Conservation (phyloP, 2,888 invertebrate species). For the Drosophila rubida region DNA sequence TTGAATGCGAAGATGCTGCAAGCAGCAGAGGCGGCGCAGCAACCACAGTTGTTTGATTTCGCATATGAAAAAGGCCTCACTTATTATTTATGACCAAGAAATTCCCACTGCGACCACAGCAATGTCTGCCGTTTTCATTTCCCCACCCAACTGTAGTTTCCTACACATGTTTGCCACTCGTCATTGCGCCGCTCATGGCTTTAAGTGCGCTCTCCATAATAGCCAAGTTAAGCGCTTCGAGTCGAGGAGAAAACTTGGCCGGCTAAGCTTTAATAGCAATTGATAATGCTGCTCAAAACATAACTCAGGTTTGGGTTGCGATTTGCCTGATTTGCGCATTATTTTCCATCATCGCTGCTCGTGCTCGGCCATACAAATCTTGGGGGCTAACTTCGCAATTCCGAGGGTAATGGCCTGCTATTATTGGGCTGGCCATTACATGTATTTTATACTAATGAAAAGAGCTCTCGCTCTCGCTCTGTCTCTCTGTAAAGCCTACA, state of each 20-base stretch:
- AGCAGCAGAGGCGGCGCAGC: constrained; percentile 13
- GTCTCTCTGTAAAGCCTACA: constrained; percentile 44
- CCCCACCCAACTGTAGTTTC: background rate
- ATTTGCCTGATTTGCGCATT: constrained; percentile 32
- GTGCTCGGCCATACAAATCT: constrained; percentile 13
- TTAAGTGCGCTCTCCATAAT: too few relatives aligned
- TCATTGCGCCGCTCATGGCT: background rate
- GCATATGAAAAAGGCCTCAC: constrained; percentile 3
- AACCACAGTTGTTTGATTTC: too few relatives aligned
- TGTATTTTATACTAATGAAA: constrained; percentile 55
- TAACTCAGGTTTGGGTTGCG: constrained; percentile 17
- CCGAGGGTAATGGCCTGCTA: constrained; percentile 12
- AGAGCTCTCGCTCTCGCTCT: too few relatives aligned
- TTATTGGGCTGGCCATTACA: constrained; percentile 18
- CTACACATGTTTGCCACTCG: background rate
- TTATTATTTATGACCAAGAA: constrained; percentile 32
- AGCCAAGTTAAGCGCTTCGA: background rate
- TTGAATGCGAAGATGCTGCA: constrained; percentile 39
- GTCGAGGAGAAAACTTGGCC: too few relatives aligned
- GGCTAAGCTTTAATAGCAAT: constrained; percentile 4
- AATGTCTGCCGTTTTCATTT: constrained; percentile 1
- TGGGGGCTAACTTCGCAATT: constrained; percentile 12
- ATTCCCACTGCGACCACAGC: constrained; percentile 19
- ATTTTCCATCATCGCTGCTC: constrained; percentile 29
- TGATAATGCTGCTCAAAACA: constrained; percentile 1